phyloP scores from a whole-genome alignment of 2,888 invertebrate species.

The Gymnosoma rotundatum region DNA sequence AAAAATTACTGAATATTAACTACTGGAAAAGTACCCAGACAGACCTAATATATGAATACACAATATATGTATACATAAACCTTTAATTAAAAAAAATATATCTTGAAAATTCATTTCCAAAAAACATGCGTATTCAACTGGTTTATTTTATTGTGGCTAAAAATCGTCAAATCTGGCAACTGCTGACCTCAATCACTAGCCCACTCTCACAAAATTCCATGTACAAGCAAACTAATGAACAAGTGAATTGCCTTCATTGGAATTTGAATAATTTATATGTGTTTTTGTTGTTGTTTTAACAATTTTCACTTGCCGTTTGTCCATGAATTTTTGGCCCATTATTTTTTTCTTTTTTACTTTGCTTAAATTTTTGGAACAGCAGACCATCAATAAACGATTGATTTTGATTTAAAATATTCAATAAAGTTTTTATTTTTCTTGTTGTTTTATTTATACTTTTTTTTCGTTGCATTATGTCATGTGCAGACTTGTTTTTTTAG shows the following conservation, averaged over 20 bases:
- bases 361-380: constrained; percentile 37
- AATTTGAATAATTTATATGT: constrained; percentile 60
- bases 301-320: constrained; percentile 50
- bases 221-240: neutral
- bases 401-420: constrained; percentile 62
- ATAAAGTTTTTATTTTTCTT: constrained; percentile 4
- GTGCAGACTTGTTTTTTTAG: neutral
- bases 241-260: constrained; percentile 50
- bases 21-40: no score
- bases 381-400: constrained; percentile 59
- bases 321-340: constrained; percentile 39
- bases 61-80: no score
- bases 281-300: constrained; percentile 21
- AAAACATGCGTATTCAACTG: no score
- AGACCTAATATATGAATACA: no score
- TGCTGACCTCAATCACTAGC: neutral
- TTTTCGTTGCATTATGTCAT: constrained; percentile 23
- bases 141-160: no score
- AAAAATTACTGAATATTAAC: no score
- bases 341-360: constrained; percentile 29
- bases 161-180: neutral
- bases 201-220: neutral
- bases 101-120: no score
- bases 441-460: neutral
- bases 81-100: no score